Base-by-base conservation (phyloP, 2,113 vertebrate genomes). In the Bos javanicus region DNA sequence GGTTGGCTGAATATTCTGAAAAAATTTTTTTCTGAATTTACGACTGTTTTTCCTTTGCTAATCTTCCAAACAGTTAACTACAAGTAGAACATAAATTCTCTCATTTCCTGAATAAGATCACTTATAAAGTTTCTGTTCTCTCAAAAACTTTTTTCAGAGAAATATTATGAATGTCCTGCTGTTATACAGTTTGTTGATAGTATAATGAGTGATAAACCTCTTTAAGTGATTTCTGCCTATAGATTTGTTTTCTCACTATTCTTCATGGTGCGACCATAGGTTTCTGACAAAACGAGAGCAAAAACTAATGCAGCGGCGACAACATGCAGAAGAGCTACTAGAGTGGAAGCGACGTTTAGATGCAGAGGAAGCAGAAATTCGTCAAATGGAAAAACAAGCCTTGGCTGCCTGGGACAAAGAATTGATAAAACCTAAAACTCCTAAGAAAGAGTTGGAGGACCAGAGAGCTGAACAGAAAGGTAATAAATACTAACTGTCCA, bases 201-300 rank as follows among this genome's bases (percentile, higher is more conserved):
- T 90, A 74, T 62, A 60, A 6, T 87, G 59, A 85, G 21, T 50
- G 81, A 36, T 23, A 48, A 74, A 57, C 64, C 23, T 10, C n/a
- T 46, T 95, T 7, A 57, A 2, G 64, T 82, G 87, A 82, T 56
- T 30, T 96, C 67, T 26, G 62, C 4, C 57, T 16, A 0, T 92
- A 87, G 67, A 59, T 93, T n/a, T 94, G n/a, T 48, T 57, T 81
- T 97, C 59, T 95, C 90, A 98, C 28, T 82, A 25, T 71, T 19
- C 85, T 92, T 71, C 62, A 14, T 97, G 64, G 57, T 97, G 50
- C 98, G 64, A 81, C 95, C 80, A 23, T 0, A 99, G 99, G 98
- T 99, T 99, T 98, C 98, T 99, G 62, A 99, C 99, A 0, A 99
- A 99, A 98, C 98, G 99, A 57, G 99, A 99, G 33, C 99, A 99